Base-by-base conservation (phyloP, 2,113 vertebrate genomes). In the Origma solitaria region DNA sequence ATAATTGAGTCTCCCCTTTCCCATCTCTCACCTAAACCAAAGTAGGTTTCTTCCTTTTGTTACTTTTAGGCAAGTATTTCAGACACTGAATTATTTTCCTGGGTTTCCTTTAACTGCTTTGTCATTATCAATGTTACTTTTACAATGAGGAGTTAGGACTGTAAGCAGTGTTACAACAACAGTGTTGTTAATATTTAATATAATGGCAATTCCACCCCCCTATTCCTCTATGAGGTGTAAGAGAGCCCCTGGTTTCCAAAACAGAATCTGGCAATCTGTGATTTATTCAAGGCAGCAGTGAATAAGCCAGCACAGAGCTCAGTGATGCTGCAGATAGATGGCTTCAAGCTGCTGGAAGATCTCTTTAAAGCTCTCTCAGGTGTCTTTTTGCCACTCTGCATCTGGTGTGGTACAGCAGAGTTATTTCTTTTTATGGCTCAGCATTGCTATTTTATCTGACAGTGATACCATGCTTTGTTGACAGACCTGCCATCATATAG, bases 291-390 rank as follows among this genome's bases (percentile, higher is more conserved):
- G 82, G 79, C 82, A 86, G 56, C 82, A 88, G 50, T 84, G 73
- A 92, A 47, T 87, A 84, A 92, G n/a, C 73, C 56, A 87, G 64
- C 60, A 38, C 4, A 1, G 80, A 58, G 80, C 71, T 90, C 68
- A 57, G 62, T 82, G 91, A 60, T 88, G 88, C 82, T 86, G 50
- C 60, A 78, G 91, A 90, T 83, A 95, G 85, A 80, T 86, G 49
- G 76, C 77, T 90, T 90, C 88, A 90, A 92, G 90, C 80, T 92
- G 42, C 72, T 88, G 92, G 86, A 90, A 77, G 68, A 86, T 78
- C 57, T 79, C 58, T 96, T 96, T 86, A 90, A 81, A 93, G 86
- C 82, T 86, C 83, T 76, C 88, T 83, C 69, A 91, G 95, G 91
- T 95, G 64, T 88, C 76, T 91, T 88, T 95, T 84, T 79, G 73